Evolutionary conservation across 2,888 invertebrate genomes (phyloP).

Genomic region (Trachelus iudaicus): DNA sequence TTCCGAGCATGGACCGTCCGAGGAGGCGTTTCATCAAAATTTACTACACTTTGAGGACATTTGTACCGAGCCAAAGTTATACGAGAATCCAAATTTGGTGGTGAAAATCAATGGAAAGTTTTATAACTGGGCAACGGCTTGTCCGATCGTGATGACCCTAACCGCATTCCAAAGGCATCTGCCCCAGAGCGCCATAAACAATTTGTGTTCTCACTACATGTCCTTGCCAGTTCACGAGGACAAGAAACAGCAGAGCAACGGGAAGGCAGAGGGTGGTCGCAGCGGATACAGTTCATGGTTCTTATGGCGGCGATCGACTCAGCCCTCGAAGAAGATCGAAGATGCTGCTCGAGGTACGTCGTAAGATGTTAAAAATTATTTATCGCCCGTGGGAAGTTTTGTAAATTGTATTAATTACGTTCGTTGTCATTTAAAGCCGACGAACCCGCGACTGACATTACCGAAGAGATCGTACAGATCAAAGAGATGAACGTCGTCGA

Average conservation of each 20-base stretch:
- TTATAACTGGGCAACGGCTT: slow-evolving; percentile 92
- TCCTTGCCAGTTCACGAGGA: slow-evolving; percentile 51
- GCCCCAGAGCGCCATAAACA: slow-evolving; percentile 69
- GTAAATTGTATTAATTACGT: background rate
- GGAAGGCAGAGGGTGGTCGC: slow-evolving; percentile 42
- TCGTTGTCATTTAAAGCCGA: slow-evolving; percentile 31
- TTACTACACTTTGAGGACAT: slow-evolving; percentile 69
- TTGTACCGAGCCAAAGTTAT: slow-evolving; percentile 78
- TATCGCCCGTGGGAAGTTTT: background rate
- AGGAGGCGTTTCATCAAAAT: slow-evolving; percentile 74
- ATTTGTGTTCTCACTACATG: slow-evolving; percentile 52
- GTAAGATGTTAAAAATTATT: background rate
- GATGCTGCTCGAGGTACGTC: background rate
- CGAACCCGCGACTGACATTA: slow-evolving; percentile 27
- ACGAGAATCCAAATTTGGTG: slow-evolving; percentile 85
- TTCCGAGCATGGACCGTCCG: slow-evolving; percentile 67
- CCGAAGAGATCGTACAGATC: slow-evolving; percentile 37
- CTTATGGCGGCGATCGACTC: slow-evolving; percentile 66
- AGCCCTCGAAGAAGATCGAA: slow-evolving; percentile 52
- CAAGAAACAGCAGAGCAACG: slow-evolving; percentile 45
- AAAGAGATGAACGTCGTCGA: slow-evolving; percentile 32
- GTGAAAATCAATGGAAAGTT: slow-evolving; percentile 89
- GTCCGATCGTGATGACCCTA: slow-evolving; percentile 88
- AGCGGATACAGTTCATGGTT: slow-evolving; percentile 70
- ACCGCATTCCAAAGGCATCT: slow-evolving; percentile 88